Percentiles rank a stretch among this genome's conserved stretches.
These are phyloP conservation scores for Geococcyx californianus DNA, from an alignment of 2,113 vertebrate species.

Conservation along the genomic window DNA sequence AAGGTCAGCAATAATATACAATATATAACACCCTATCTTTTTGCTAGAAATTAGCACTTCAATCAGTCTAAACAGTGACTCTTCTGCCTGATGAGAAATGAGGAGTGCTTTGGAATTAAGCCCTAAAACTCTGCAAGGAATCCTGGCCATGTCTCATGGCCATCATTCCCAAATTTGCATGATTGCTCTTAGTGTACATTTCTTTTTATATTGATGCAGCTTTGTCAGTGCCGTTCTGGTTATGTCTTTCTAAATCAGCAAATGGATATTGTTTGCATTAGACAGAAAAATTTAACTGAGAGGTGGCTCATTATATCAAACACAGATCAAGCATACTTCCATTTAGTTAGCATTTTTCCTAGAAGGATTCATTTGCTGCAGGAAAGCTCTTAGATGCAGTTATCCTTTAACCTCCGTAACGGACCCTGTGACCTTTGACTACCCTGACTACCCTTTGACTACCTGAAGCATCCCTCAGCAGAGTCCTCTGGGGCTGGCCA, in stretches of 20 bases:
- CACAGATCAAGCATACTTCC: neutral
- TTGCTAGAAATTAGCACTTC: neutral
- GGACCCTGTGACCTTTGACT: fast-evolving
- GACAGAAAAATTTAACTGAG: neutral
- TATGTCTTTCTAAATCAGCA: neutral
- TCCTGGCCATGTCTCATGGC: neutral
- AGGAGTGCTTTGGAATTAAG: neutral
- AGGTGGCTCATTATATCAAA: fast-evolving
- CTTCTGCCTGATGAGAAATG: neutral
- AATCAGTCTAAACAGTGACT: neutral
- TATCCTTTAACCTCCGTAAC: neutral
- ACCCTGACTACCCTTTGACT: no score
- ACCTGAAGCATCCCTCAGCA: neutral
- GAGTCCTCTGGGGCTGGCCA: neutral
- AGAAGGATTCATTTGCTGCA: neutral
- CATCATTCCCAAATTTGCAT: neutral
- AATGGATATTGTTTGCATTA: neutral
- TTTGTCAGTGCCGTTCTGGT: neutral
- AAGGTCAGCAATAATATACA: neutral
- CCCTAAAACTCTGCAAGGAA: neutral
- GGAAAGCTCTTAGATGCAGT: neutral
- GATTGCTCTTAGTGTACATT: neutral
- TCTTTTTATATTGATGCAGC: neutral
- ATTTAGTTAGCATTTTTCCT: neutral
- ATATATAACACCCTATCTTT: neutral